Evolutionary conservation across 2,888 invertebrate genomes (phyloP), one percentile per base, ranked within the genome.

Genomic region (Xanthia icteritia): DNA sequence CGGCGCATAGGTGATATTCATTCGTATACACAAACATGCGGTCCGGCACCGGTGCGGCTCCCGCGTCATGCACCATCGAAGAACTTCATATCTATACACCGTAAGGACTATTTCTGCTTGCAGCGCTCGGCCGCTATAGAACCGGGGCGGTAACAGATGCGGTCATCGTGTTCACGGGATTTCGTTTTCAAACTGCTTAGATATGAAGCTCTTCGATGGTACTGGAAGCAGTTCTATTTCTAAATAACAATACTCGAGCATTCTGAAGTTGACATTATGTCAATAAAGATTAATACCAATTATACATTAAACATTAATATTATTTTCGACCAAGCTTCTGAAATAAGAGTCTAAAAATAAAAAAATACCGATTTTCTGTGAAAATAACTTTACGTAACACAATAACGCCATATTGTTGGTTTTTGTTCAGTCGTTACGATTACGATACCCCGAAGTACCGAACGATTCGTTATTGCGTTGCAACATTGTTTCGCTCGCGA

Each of bases 351-450:
- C 61, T 58, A 72, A 82, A 86, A 86, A 86, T 84, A 79, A 83
- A 80, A 66, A 42, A 65, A 67, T 70, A 51, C 9, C 51, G 56
- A 31, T 81, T 76, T 83, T 77, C 73, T 66, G 45, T 11, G 58
- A 82, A 71, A 75, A 73, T 17, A 69, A 81, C 73, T 76, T 90
- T 89, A 88, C 83, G 85, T 89, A 86, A 91, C 73, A 61, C 69
- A 83, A 89, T 70, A n/a, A n/a, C n/a, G 79, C 76, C 78, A 81
- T 78, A 85, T 84, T 84, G 84, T 88, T 89, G 88, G 84, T 92
- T 92, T 92, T 92, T 91, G 87, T 83, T 73, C 80, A 73, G 82
- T 87, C 89, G 89, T 92, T 92, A 91, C 89, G 89, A 89, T 82
- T 92, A 90, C 90, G 89, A 89, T 82, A 85, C 73, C 70, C 78